Evolutionary conservation across 2,888 invertebrate species (phyloP).

Genomic region (Ligdia adustata): DNA sequence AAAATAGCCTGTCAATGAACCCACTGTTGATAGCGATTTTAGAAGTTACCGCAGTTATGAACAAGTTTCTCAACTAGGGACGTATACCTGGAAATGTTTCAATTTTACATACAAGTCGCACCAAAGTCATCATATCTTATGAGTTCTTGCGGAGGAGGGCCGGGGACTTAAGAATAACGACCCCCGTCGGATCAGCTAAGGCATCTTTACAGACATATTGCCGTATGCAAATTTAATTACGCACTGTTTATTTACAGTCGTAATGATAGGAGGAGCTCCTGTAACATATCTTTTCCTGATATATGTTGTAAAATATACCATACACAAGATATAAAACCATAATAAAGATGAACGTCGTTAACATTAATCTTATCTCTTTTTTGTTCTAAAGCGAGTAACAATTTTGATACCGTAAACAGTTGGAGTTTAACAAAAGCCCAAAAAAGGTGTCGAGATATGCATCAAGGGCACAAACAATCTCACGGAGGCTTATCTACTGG

Average conservation of each 20-base stretch:
- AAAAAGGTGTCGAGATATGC: constrained; percentile 60
- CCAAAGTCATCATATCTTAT: constrained; percentile 50
- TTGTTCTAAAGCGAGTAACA: constrained; percentile 33
- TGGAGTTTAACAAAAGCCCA: constrained; percentile 49
- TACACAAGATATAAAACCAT: too few species aligned
- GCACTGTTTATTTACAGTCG: constrained; percentile 60
- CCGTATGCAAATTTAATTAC: constrained; percentile 69
- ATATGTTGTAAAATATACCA: neutral
- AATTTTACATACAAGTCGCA: constrained; percentile 41
- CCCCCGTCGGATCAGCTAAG: constrained; percentile 46
- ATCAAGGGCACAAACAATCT: constrained; percentile 61
- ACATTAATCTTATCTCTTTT: constrained; percentile 37
- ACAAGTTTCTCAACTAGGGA: too few species aligned
- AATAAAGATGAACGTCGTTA: constrained; percentile 35
- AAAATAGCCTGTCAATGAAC: constrained; percentile 14
- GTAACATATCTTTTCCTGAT: constrained; percentile 42
- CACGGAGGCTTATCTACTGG: constrained; percentile 36
- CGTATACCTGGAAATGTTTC: constrained; percentile 46
- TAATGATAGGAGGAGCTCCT: constrained; percentile 51
- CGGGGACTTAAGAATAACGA: constrained; percentile 58
- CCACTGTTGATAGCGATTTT: neutral
- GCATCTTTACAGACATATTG: constrained; percentile 62
- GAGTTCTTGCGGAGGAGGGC: constrained; percentile 54
- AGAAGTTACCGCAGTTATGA: too few species aligned
- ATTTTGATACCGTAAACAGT: constrained; percentile 43